Percentiles rank a stretch among this genome's conserved stretches.
These are phyloP conservation scores for Papilio helenus DNA, from an alignment of 1,140 invertebrate genomes.

Conservation along the genomic window DNA sequence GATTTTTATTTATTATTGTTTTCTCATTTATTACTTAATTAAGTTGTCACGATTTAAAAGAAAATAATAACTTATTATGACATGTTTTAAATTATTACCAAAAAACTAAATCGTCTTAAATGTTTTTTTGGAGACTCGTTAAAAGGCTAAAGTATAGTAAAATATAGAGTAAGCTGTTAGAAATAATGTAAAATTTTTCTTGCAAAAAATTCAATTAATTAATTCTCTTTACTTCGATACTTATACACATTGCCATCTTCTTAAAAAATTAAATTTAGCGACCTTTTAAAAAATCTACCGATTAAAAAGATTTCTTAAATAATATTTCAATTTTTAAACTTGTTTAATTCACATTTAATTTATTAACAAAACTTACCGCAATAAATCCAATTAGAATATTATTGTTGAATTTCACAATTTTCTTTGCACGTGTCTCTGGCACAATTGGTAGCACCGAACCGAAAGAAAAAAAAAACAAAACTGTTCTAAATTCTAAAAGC, in stretches of 20 bases:
- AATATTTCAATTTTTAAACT: too few relatives aligned
- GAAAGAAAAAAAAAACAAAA: slow-evolving; percentile 67
- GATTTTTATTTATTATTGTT: background rate
- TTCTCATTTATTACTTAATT: background rate
- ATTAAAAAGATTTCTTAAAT: too few relatives aligned
- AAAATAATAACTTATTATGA: background rate
- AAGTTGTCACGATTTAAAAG: slow-evolving; percentile 12
- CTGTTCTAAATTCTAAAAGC: slow-evolving; percentile 80
- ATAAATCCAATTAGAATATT: slow-evolving; percentile 52
- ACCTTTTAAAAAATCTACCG: too few relatives aligned
- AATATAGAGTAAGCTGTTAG: too few relatives aligned
- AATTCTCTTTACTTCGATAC: too few relatives aligned
- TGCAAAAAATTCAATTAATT: too few relatives aligned
- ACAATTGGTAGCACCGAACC: slow-evolving; percentile 64
- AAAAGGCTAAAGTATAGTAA: background rate
- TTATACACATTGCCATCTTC: too few relatives aligned
- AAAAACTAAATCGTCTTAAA: background rate
- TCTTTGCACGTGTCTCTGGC: slow-evolving; percentile 57
- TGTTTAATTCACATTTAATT: too few relatives aligned
- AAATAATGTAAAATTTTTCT: too few relatives aligned
- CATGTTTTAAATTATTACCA: slow-evolving; percentile 3
- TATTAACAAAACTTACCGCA: slow-evolving; percentile 50
- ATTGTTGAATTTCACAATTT: slow-evolving; percentile 50
- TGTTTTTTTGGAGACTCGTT: background rate
- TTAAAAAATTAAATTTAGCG: too few relatives aligned